Percentiles rank a stretch among this genome's conserved stretches.
Conservation (phyloP, 2,797 vertebrate species). For the Euthynnus affinis region DNA sequence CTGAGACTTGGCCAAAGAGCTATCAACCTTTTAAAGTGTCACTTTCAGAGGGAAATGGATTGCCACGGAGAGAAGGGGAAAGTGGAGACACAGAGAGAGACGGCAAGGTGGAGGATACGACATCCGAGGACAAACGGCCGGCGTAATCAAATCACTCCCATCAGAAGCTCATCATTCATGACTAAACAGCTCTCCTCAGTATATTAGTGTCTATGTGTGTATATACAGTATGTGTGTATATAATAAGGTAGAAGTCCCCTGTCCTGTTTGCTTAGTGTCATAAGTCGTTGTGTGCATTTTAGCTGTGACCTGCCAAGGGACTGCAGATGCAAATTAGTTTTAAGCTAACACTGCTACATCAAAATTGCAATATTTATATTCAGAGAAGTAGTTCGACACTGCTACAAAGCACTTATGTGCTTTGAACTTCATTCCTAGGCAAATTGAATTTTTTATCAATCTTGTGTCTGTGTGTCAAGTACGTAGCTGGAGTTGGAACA, state of each 20-base stretch:
- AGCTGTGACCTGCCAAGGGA: conserved; percentile 29
- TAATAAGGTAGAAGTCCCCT: conserved; percentile 37
- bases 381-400: not conserved
- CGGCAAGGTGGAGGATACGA: conserved; percentile 51
- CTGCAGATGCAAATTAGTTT: conserved; percentile 15
- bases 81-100: conserved; percentile 30
- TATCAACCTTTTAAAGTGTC: conserved; percentile 80
- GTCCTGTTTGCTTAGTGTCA: conserved; percentile 13
- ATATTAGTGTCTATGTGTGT: conserved; percentile 38
- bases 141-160: conserved; percentile 73
- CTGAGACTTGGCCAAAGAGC: conserved; percentile 67
- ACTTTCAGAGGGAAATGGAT: conserved; percentile 78
- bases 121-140: conserved; percentile 69
- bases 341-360: not conserved
- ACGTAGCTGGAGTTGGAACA: not conserved
- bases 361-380: not conserved
- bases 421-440: not conserved
- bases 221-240: conserved; percentile 13
- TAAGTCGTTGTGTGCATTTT: conserved; percentile 25
- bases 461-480: not conserved
- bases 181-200: conserved; percentile 61
- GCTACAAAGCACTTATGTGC: not conserved
- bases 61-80: conserved; percentile 39
- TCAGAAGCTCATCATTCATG: conserved; percentile 71
- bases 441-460: not conserved